A percentile compares a stretch with the other conserved stretches of the same genome.
Evolutionary conservation across 2,113 vertebrate genomes (phyloP).

Genomic region (Tyrannus savana): DNA sequence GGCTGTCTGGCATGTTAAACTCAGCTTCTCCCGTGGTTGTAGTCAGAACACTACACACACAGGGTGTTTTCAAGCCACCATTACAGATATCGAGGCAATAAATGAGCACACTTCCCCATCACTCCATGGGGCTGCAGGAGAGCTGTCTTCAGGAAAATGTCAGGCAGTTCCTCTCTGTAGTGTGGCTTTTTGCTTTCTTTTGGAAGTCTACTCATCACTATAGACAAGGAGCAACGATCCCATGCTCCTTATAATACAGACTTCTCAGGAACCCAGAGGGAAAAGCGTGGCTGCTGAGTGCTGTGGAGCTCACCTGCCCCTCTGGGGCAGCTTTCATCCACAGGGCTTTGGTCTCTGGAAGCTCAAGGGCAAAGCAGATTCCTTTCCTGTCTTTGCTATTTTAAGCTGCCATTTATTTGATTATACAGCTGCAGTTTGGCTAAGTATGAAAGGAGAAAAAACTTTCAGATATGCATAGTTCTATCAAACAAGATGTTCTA

Average conservation of each 20-base stretch:
- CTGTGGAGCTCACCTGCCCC: background rate
- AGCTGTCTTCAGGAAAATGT: background rate
- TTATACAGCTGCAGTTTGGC: background rate
- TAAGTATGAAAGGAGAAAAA: background rate
- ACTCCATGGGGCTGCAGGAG: background rate
- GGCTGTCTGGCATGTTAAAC: slow-evolving; percentile 47
- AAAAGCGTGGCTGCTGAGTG: background rate
- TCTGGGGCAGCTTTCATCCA: background rate
- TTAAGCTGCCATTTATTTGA: background rate
- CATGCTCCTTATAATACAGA: background rate
- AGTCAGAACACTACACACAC: background rate
- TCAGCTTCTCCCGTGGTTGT: background rate
- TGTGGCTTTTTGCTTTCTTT: background rate
- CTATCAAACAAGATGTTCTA: background rate
- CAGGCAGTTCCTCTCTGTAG: background rate
- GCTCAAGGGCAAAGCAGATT: background rate
- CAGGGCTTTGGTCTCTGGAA: background rate
- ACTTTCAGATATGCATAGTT: background rate
- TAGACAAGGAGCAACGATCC: background rate
- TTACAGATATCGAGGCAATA: background rate
- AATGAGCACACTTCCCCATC: background rate
- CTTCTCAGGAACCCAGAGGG: background rate
- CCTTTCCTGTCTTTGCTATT: background rate
- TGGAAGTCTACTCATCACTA: background rate
- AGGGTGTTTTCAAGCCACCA: background rate